Percentiles rank a stretch among this genome's conserved stretches.
Evolutionary conservation across 2,797 vertebrate genomes (phyloP).

Genomic region (Holocentrus rufus): DNA sequence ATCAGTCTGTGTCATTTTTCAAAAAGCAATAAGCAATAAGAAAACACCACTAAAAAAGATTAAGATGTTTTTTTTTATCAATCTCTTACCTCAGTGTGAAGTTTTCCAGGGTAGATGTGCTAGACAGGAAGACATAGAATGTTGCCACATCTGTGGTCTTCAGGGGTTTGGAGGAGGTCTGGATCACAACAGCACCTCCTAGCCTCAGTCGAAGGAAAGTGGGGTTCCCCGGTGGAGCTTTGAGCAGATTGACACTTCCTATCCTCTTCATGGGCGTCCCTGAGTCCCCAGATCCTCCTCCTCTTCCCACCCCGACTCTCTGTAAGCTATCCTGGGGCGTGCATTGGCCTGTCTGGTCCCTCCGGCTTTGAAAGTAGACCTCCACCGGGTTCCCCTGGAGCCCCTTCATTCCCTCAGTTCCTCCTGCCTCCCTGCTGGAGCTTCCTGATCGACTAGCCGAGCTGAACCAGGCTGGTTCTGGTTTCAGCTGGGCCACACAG

Average conservation of each 20-base stretch:
- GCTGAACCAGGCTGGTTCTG: constrained; percentile 87
- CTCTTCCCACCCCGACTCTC: constrained; percentile 68
- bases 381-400: constrained; percentile 86
- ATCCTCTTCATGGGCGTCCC: constrained; percentile 88
- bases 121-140: constrained; percentile 88
- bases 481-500: constrained; percentile 89
- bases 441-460: constrained; percentile 76
- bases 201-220: constrained; percentile 86
- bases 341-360: constrained; percentile 82
- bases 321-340: constrained; percentile 78
- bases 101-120: constrained; percentile 83
- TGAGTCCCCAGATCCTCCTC: constrained; percentile 62
- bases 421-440: constrained; percentile 80
- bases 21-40: too few relatives aligned
- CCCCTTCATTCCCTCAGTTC: constrained; percentile 57
- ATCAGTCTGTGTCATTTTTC: background rate
- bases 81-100: constrained; percentile 91
- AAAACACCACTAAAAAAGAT: background rate
- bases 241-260: constrained; percentile 88
- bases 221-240: constrained; percentile 79
- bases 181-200: constrained; percentile 87
- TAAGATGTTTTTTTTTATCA: background rate
- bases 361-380: constrained; percentile 88
- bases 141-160: constrained; percentile 86
- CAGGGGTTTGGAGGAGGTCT: constrained; percentile 84